Base-by-base conservation (phyloP, 2,797 vertebrate genomes). In the Eurystomus glaucurus region DNA sequence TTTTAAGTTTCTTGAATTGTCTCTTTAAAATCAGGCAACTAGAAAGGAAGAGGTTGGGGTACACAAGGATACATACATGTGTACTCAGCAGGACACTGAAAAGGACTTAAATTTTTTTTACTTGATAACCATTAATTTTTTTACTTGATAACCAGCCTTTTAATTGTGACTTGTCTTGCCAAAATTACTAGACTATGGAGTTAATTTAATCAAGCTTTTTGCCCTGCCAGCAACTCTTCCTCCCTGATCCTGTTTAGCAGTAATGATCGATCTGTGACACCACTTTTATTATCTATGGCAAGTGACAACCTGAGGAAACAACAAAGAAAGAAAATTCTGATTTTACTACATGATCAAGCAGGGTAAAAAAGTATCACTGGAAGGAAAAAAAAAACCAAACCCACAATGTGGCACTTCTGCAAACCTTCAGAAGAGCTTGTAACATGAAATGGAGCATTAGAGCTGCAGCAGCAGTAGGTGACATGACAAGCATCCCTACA, bases 1-100 rank as follows among this genome's bases (percentile, higher is more conserved):
- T 92, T 70, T 68, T 16, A 95, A 72, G 50, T 79, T 93, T 92
- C 50, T n/a, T 96, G 31, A 91, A 69, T 60, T 60, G 33, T 75
- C 72, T 52, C 16, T 64, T 78, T 66, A 65, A 80, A 94, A 75
- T 29, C 3, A 0, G 22, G 54, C 65, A 78, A 46, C 33, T n/a
- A 58, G 51, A 90, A 85, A 54, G 12, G 23, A 95, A 71, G 58
- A 65, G 12, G 14, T 28, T 83, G 51, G 9, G 37, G 23, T 88
- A 78, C 18, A 54, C 25, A 84, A 35, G 16, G 60, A 46, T 31
- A 77, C 10, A 55, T 31, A 77, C 10, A 55, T 8, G 8, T 19
- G 15, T 50, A 71, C 12, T 74, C 55, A 77, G 15, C 4, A 26
- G 64, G 35, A 77, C 16, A 75, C 12, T 66, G 64, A 6, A 28